A percentile compares a stretch with the other conserved stretches of the same genome.
phyloP scores from a whole-genome alignment of 2,888 invertebrate genomes.

The Oegoconia quadripuncta region DNA sequence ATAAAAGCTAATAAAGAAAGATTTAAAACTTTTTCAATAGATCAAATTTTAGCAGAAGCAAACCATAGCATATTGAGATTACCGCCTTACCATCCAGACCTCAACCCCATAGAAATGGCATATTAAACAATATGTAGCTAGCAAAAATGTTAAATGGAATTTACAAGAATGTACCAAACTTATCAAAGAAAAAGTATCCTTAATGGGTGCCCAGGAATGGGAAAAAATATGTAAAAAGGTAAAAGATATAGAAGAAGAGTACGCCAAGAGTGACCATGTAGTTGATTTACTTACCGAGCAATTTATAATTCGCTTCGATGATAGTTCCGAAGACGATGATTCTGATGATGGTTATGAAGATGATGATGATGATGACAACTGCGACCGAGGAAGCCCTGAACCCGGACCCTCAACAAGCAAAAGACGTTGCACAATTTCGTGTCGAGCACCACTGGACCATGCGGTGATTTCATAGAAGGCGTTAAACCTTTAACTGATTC shows the following conservation, averaged over 20 bases:
- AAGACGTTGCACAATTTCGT: conserved; percentile 1
- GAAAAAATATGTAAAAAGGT: conserved; percentile 8
- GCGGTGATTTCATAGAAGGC: conserved; percentile 6
- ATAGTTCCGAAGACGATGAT: no score
- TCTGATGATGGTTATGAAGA: no score
- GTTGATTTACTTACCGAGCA: neutral
- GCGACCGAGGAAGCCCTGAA: conserved; percentile 5
- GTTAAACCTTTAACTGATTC: conserved; percentile 5
- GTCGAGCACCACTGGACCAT: conserved; percentile 1
- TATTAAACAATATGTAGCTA: conserved; percentile 13
- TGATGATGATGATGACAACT: no score
- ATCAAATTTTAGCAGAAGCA: conserved; percentile 10
- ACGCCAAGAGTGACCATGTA: conserved; percentile 9
- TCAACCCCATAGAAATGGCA: conserved; percentile 15
- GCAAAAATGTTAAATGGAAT: conserved; percentile 12
- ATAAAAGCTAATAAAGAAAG: conserved; percentile 19
- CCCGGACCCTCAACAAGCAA: conserved; percentile 6
- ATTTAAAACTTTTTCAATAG: conserved; percentile 18
- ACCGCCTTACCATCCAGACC: conserved; percentile 23
- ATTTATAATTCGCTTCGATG: conserved; percentile 7
- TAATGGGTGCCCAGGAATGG: conserved; percentile 8
- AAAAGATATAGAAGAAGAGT: conserved; percentile 10
- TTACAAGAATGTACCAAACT: conserved; percentile 1
- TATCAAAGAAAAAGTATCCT: conserved; percentile 4
- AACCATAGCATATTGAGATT: conserved; percentile 14